Evolutionary conservation across 2,888 invertebrate species (phyloP).

Genomic region (Escarpia spicata): DNA sequence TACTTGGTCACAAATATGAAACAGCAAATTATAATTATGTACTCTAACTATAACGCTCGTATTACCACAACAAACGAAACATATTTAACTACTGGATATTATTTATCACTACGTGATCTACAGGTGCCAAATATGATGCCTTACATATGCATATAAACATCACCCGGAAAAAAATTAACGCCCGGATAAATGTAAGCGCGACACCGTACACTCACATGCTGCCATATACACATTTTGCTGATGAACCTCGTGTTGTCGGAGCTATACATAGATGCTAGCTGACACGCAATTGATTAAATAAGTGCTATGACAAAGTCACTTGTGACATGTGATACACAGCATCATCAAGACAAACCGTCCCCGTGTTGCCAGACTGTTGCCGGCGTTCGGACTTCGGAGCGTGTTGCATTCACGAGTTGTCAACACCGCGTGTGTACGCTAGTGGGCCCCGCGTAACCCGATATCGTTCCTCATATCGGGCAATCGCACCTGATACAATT

Average conservation of each 20-base stretch:
- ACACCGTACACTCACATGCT: too few relatives aligned
- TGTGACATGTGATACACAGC: neutral
- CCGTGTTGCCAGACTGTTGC: neutral
- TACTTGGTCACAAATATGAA: too few relatives aligned
- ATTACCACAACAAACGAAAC: too few relatives aligned
- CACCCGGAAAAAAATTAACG: too few relatives aligned
- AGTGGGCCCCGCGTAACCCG: neutral
- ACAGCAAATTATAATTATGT: too few relatives aligned
- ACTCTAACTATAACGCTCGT: too few relatives aligned
- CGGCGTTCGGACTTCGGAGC: neutral
- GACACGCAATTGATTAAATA: neutral
- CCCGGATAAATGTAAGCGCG: too few relatives aligned
- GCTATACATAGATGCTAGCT: neutral
- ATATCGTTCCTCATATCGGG: neutral
- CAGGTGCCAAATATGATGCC: too few relatives aligned
- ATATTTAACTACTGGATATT: too few relatives aligned
- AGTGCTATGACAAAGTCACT: slow-evolving; percentile 4
- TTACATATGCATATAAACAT: too few relatives aligned
- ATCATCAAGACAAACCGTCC: neutral
- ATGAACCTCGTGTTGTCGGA: neutral
- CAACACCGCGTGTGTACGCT: neutral
- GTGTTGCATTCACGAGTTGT: neutral
- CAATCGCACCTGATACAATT: neutral
- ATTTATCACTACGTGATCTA: too few relatives aligned
- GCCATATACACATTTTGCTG: neutral